These are phyloP conservation scores for Macrocentrus cingulum DNA, from an alignment of 1,140 invertebrate species.

Conservation along the genomic window DNA sequence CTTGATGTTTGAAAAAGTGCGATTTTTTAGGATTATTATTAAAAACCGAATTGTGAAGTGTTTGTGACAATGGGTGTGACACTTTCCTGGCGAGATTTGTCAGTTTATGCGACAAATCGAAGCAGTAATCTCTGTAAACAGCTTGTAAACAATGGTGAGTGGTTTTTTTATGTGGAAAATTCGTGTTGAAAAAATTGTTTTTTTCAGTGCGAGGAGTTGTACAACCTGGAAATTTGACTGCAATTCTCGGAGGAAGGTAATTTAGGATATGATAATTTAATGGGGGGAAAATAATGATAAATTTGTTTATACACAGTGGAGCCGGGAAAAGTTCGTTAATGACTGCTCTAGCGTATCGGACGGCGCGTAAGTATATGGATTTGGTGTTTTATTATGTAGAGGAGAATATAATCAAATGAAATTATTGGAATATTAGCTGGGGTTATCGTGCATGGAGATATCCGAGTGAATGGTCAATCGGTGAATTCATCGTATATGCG, in stretches of 20 bases:
- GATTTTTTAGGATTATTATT: neutral
- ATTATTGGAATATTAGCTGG: conserved; percentile 56
- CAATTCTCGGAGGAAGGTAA: conserved; percentile 88
- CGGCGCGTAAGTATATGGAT: conserved; percentile 61
- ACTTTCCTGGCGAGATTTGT: conserved; percentile 47
- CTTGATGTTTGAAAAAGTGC: neutral
- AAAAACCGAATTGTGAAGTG: neutral
- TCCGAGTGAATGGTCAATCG: conserved; percentile 70
- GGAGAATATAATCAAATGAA: neutral
- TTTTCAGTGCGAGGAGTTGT: conserved; percentile 71
- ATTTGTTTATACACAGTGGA: conserved; percentile 63
- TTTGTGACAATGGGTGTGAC: conserved; percentile 30
- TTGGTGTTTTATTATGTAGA: neutral
- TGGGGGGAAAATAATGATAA: neutral
- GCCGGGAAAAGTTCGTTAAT: conserved; percentile 96
- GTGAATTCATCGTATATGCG: conserved; percentile 72
- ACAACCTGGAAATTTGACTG: conserved; percentile 80
- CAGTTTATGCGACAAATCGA: conserved; percentile 44
- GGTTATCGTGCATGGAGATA: conserved; percentile 74
- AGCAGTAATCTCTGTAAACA: conserved; percentile 41
- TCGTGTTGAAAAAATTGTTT: conserved; percentile 13
- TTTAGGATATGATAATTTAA: conserved; percentile 29
- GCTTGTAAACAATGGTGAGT: conserved; percentile 47
- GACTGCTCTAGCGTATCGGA: conserved; percentile 80
- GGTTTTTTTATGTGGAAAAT: neutral